phyloP scores from a whole-genome alignment of 1,140 invertebrate species.

The Cotesia vestalis region DNA sequence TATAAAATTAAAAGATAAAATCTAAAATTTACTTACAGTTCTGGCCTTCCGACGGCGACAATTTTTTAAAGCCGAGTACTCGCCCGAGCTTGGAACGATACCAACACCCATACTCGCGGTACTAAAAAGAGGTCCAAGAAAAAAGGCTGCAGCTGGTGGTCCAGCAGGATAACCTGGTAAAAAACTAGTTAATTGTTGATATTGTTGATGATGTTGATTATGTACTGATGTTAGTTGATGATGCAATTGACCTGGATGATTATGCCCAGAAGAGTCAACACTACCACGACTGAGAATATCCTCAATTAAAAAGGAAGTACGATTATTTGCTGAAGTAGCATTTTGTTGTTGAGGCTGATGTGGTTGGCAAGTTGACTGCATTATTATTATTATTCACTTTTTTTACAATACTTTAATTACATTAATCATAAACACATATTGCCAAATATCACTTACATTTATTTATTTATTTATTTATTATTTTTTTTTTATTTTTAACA shows the following conservation, averaged over 20 bases:
- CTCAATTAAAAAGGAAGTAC: slow-evolving; percentile 81
- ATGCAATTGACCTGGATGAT: slow-evolving; percentile 53
- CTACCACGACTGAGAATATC: slow-evolving; percentile 79
- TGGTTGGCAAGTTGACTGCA: slow-evolving; percentile 62
- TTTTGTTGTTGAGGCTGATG: slow-evolving; percentile 59
- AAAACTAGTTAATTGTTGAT: slow-evolving; percentile 64
- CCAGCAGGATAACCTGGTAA: slow-evolving; percentile 65
- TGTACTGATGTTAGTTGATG: slow-evolving; percentile 49
- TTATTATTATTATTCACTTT: slow-evolving; percentile 39
- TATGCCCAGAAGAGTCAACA: slow-evolving; percentile 53
- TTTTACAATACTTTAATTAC: not conserved
- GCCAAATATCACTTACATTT: no score
- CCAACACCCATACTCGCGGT: slow-evolving; percentile 60
- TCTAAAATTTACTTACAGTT: slow-evolving; percentile 71
- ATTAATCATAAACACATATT: not conserved
- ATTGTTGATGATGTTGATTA: slow-evolving; percentile 56
- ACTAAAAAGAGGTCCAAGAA: slow-evolving; percentile 57
- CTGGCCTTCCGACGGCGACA: slow-evolving; percentile 92
- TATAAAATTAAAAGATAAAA: not conserved
- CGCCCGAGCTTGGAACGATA: slow-evolving; percentile 57
- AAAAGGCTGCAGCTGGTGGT: slow-evolving; percentile 65
- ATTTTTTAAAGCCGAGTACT: slow-evolving; percentile 78
- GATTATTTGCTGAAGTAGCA: slow-evolving; percentile 52
- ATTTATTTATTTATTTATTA: no score
- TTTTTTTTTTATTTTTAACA: no score